A percentile compares a stretch with the other conserved stretches of the same genome.
Conservation (phyloP, 2,888 invertebrate species). For the Myathropa florea region DNA sequence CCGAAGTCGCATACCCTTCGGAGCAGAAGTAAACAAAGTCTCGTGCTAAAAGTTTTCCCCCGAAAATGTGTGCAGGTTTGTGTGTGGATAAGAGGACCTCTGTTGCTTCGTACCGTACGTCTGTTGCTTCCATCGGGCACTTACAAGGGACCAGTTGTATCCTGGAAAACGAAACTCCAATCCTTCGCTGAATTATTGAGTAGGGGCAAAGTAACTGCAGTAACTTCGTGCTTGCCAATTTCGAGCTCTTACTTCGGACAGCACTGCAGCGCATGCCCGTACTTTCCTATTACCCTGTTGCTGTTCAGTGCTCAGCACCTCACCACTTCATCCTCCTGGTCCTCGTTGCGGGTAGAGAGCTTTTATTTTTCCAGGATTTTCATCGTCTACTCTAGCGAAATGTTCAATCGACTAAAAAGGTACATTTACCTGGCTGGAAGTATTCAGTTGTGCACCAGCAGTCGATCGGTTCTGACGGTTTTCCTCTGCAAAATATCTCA, state of each 20-base stretch:
- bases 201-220: slow-evolving; percentile 63
- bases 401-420: slow-evolving; percentile 49
- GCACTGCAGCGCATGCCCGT: slow-evolving; percentile 47
- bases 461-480: slow-evolving; percentile 58
- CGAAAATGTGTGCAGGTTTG: too few species aligned
- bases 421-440: slow-evolving; percentile 67
- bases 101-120: background rate
- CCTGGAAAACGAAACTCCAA: slow-evolving; percentile 46
- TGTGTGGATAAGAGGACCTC: background rate
- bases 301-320: slow-evolving; percentile 11
- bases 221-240: slow-evolving; percentile 52
- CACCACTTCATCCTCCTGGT: background rate
- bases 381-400: background rate
- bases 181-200: slow-evolving; percentile 48
- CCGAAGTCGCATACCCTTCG: background rate
- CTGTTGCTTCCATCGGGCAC: slow-evolving; percentile 37
- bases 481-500: slow-evolving; percentile 19
- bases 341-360: slow-evolving; percentile 16
- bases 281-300: slow-evolving; percentile 60
- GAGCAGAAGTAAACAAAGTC: slow-evolving; percentile 51
- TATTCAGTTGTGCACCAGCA: slow-evolving; percentile 65
- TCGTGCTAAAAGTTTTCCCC: slow-evolving; percentile 29
- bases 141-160: slow-evolving; percentile 9
- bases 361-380: slow-evolving; percentile 63
- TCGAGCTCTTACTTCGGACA: background rate